These are phyloP conservation scores for Drepana arcuata DNA, from an alignment of 1,140 invertebrate genomes.

Conservation along the genomic window DNA sequence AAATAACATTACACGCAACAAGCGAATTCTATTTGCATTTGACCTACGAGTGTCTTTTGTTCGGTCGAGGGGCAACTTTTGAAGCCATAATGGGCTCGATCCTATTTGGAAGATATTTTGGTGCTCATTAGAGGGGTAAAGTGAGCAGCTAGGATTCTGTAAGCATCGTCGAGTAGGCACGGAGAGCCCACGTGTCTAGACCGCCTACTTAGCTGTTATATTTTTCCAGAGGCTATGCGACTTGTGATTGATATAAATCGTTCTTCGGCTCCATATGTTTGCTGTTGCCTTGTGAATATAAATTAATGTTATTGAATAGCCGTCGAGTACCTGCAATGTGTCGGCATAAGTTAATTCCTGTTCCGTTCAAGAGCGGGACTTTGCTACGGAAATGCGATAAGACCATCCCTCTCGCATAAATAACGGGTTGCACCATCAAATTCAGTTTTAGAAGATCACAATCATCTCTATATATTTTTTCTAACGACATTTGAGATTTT, in stretches of 20 bases:
- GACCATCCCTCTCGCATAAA: neutral
- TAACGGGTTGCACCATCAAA: conserved; percentile 3
- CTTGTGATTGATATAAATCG: conserved; percentile 43
- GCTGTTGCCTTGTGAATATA: conserved; percentile 38
- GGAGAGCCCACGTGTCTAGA: too few relatives aligned
- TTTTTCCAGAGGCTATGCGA: conserved; percentile 31
- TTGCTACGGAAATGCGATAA: conserved; percentile 3
- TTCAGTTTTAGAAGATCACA: conserved; percentile 3
- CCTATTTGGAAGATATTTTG: too few relatives aligned
- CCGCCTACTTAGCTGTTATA: too few relatives aligned
- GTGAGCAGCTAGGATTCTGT: too few relatives aligned
- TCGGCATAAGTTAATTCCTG: conserved; percentile 10
- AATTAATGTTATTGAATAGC: conserved; percentile 32
- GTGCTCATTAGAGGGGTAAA: too few relatives aligned
- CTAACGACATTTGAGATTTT: conserved; percentile 6
- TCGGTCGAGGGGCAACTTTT: too few relatives aligned
- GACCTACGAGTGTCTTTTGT: conserved; percentile 49
- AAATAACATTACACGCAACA: conserved; percentile 49
- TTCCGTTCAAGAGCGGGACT: conserved; percentile 11
- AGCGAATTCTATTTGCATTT: conserved; percentile 59
- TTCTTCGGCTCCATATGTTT: conserved; percentile 40
- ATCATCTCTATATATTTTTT: conserved; percentile 1
- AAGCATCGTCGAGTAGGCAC: too few relatives aligned
- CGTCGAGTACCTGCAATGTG: conserved; percentile 12
- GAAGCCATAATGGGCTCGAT: too few relatives aligned